These are phyloP conservation scores for Phaethon lepturus DNA, from an alignment of 2,113 vertebrate species.

Conservation along the genomic window DNA sequence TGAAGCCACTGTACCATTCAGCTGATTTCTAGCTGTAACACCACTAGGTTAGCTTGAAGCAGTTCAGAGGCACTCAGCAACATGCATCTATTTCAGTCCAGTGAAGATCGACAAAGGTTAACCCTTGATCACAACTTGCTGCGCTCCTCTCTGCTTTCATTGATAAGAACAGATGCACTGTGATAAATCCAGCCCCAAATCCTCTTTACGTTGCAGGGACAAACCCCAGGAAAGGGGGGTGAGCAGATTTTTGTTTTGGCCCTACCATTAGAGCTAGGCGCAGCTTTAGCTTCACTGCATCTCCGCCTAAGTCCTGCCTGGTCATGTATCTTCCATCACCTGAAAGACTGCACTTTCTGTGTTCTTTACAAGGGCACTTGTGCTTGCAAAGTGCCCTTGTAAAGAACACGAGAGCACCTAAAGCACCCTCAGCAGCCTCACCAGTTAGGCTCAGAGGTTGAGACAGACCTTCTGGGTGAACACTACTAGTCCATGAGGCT, in stretches of 20 bases:
- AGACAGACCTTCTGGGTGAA: not conserved
- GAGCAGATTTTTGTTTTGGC: not conserved
- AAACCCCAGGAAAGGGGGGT: not conserved
- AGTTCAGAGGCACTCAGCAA: not conserved
- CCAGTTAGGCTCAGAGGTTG: not conserved
- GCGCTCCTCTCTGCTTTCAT: not conserved
- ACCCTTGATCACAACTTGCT: not conserved
- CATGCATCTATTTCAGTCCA: not conserved
- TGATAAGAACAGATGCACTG: rapidly evolving
- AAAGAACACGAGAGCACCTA: not conserved
- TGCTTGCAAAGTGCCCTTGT: no score
- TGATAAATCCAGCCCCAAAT: not conserved
- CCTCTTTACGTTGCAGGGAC: not conserved
- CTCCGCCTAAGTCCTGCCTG: not conserved
- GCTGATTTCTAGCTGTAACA: not conserved
- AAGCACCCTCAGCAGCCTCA: not conserved
- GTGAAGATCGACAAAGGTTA: not conserved
- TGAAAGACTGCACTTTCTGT: no score
- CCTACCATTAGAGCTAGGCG: not conserved
- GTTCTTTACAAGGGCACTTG: no score
- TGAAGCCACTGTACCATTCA: not conserved
- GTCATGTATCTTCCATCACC: no score
- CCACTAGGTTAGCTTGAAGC: not conserved
- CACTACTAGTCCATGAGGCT: not conserved
- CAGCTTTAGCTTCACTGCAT: not conserved